These are phyloP conservation scores for Drosophila mauritiana DNA, from an alignment of 1,140 invertebrate genomes.

Conservation along the genomic window DNA sequence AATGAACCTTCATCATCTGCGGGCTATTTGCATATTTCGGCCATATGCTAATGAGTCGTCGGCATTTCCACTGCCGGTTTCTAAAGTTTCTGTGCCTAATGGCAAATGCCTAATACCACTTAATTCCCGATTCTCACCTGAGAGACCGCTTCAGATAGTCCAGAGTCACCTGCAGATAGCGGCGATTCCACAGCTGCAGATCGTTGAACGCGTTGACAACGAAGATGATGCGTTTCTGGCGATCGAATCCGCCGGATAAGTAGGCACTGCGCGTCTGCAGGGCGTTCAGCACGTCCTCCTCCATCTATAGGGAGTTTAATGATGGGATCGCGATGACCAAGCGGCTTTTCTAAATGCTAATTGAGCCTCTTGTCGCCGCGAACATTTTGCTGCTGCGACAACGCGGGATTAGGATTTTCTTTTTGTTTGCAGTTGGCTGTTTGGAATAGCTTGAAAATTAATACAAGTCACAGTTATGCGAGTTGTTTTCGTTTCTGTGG, in stretches of 20 bases:
- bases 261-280: conserved; percentile 86
- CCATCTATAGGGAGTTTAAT: conserved; percentile 58
- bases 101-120: neutral
- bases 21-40: conserved; percentile 74
- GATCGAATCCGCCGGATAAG: conserved; percentile 88
- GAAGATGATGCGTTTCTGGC: conserved; percentile 87
- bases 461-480: conserved; percentile 77
- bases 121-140: conserved; percentile 85
- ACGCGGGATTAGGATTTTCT: conserved; percentile 41
- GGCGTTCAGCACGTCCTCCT: conserved; percentile 85
- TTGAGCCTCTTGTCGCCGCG: conserved; percentile 37
- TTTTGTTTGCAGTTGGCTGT: conserved; percentile 31
- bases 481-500: conserved; percentile 30
- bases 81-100: neutral
- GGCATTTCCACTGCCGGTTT: conserved; percentile 31
- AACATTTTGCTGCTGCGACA: conserved; percentile 57
- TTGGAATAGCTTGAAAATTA: conserved; percentile 62
- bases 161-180: conserved; percentile 86
- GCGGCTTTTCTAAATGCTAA: conserved; percentile 58
- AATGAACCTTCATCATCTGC: conserved; percentile 59
- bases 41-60: conserved; percentile 67
- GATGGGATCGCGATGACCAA: conserved; percentile 41
- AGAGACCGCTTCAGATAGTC: conserved; percentile 87
- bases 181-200: conserved; percentile 85
- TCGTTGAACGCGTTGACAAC: conserved; percentile 87